Evolutionary conservation across 92 coral and sea anemone species (phyloP), one percentile per base, ranked within the genome.

Genomic region (Porites divaricata): DNA sequence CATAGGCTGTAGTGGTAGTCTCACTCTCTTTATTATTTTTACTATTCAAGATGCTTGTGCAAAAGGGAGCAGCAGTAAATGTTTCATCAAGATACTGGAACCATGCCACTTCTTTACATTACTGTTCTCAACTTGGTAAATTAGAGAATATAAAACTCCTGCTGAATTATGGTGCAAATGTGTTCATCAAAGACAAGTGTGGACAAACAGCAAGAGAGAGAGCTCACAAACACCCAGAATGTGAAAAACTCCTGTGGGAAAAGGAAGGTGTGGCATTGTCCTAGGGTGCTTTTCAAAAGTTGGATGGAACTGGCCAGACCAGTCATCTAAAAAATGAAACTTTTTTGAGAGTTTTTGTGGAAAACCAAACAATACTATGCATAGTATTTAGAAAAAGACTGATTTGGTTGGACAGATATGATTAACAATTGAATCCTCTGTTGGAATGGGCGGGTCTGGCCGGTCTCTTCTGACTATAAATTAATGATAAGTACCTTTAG

Each of bases 41-140:
- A 45, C 26, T 4, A 35, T 53, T 66, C 51, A 63, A 93, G 98
- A 75, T 89, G 67, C 75, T 94, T 79, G 81, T 89, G 1, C 62
- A 77, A 84, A 84, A 87, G 70, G 98, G 98, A 56, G 93, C 93
- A 21, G 72, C 88, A 13, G 91, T 89, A 68, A 94, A 94, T 76
- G 86, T 80, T 23, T 75, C 81, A 15, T 92, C 90, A 68, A 78
- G 78, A 63, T 64, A 78, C 9, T 81, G 86, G 76, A 85, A 82
- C 77, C 56, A 76, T 25, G 85, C 87, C 25, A 89, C 98, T 16
- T 89, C 95, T 21, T 76, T 94, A 48, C 98, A 94, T 52, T 72
- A 75, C 68, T 92, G 93, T 59, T 94, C 95, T 10, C 80, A 76
- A 28, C 85, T 87, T 45, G 95, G 95, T 16, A 92, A 92, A 68